A percentile compares a stretch with the other conserved stretches of the same genome.
Conservation (phyloP, 2,113 vertebrate species). For the Osmerus mordax region DNA sequence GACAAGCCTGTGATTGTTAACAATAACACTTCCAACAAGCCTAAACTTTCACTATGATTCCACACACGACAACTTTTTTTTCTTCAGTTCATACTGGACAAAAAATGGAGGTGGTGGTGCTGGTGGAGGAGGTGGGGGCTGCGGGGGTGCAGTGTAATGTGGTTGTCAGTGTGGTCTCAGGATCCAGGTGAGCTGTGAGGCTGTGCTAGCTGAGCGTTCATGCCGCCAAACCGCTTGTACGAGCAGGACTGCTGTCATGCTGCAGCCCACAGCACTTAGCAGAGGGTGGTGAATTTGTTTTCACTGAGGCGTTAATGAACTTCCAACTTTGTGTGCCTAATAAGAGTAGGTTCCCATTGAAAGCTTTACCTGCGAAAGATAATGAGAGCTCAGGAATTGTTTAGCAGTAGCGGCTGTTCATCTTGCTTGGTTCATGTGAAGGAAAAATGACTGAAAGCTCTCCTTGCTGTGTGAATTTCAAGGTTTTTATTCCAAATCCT, state of each 20-base stretch:
- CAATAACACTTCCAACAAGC: no score
- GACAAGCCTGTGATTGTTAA: no score
- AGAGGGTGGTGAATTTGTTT: constrained; percentile 69
- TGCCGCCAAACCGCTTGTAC: constrained; percentile 3
- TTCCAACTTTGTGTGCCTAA: constrained; percentile 53
- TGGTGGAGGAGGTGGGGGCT: no score
- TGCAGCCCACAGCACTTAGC: constrained; percentile 48
- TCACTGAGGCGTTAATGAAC: constrained; percentile 71
- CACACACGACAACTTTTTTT: no score
- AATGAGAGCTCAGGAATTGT: constrained; percentile 39
- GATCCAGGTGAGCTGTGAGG: constrained; percentile 49
- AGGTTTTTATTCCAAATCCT: constrained; percentile 19
- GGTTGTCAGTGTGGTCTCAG: constrained; percentile 23
- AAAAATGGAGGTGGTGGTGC: no score
- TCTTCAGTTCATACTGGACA: no score
- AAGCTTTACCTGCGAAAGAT: constrained; percentile 41
- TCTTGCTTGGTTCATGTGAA: no score
- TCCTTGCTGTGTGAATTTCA: constrained; percentile 27
- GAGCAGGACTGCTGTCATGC: constrained; percentile 30
- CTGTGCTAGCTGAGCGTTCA: constrained; percentile 28
- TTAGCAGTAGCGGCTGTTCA: no score
- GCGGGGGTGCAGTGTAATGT: constrained; percentile 37
- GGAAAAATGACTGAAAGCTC: constrained; percentile 22
- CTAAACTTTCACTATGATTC: no score
- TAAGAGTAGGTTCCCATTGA: constrained; percentile 46